Conservation (phyloP, 2,888 invertebrate genomes). For the Metellina segmentata region DNA sequence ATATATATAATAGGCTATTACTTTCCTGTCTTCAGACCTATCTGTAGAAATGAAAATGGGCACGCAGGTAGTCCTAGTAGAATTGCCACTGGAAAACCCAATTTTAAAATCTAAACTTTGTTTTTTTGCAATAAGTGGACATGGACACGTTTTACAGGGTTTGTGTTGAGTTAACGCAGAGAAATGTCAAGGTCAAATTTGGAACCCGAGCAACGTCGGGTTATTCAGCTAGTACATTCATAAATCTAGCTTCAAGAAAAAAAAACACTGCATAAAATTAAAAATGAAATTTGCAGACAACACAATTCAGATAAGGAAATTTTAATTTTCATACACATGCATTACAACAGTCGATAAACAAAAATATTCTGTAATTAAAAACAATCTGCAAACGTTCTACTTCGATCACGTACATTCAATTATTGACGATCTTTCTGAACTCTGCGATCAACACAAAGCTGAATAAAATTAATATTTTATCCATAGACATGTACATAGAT, state of each 20-base stretch:
- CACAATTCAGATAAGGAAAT: conserved; percentile 54
- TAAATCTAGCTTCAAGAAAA: background rate
- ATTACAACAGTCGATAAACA: conserved; percentile 61
- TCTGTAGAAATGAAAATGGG: too few relatives aligned
- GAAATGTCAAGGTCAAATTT: background rate
- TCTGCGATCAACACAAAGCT: conserved; percentile 29
- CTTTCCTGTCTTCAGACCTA: too few relatives aligned
- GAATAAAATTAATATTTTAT: background rate
- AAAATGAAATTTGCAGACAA: background rate
- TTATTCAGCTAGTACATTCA: too few relatives aligned
- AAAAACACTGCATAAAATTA: background rate
- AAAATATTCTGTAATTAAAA: conserved; percentile 53
- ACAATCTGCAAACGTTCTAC: conserved; percentile 37
- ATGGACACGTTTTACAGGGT: too few relatives aligned
- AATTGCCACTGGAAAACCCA: too few relatives aligned
- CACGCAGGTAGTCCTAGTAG: too few relatives aligned
- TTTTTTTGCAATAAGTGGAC: too few relatives aligned
- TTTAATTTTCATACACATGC: conserved; percentile 66
- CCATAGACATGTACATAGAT: background rate
- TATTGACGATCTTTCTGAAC: conserved; percentile 18
- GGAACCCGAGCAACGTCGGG: too few relatives aligned
- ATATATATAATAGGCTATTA: too few relatives aligned
- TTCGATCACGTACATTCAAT: conserved; percentile 40
- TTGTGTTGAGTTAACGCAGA: background rate
- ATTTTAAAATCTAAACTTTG: too few relatives aligned